A percentile compares a stretch with the other conserved stretches of the same genome.
These are phyloP conservation scores for Upupa epops DNA, from an alignment of 2,113 vertebrate species.

Conservation along the genomic window DNA sequence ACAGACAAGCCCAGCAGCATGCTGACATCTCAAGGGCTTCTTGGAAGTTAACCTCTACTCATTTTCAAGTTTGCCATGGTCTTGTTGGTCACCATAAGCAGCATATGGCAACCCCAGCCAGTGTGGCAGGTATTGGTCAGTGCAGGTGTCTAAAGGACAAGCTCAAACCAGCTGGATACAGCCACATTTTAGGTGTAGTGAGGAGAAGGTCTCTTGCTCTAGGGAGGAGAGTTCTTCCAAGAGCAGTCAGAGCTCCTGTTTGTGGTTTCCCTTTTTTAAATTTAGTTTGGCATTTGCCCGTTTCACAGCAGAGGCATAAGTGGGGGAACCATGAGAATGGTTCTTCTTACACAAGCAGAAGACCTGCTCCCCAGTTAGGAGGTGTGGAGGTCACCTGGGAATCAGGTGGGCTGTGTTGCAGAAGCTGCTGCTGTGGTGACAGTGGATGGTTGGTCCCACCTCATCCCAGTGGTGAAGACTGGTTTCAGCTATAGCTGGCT, in stretches of 20 bases:
- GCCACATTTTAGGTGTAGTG: background rate
- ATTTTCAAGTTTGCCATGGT: background rate
- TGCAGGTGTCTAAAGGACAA: background rate
- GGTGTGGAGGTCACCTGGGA: background rate
- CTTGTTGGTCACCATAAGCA: background rate
- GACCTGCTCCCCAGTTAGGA: background rate
- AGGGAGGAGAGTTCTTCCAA: background rate
- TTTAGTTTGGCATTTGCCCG: background rate
- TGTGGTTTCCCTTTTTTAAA: background rate
- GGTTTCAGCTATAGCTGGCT: background rate
- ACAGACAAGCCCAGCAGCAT: background rate
- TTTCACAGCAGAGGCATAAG: background rate
- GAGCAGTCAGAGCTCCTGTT: background rate
- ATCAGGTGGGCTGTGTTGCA: background rate
- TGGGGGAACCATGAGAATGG: background rate
- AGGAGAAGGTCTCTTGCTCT: background rate
- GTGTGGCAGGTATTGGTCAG: fast-evolving
- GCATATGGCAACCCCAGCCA: background rate
- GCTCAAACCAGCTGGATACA: background rate
- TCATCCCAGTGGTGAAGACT: background rate
- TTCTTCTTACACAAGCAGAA: background rate
- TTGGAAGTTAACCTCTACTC: background rate
- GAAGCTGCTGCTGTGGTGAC: background rate
- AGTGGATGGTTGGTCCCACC: background rate
- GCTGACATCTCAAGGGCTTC: background rate